Conservation (phyloP, 2,113 vertebrate species). For the Eublepharis macularius region DNA sequence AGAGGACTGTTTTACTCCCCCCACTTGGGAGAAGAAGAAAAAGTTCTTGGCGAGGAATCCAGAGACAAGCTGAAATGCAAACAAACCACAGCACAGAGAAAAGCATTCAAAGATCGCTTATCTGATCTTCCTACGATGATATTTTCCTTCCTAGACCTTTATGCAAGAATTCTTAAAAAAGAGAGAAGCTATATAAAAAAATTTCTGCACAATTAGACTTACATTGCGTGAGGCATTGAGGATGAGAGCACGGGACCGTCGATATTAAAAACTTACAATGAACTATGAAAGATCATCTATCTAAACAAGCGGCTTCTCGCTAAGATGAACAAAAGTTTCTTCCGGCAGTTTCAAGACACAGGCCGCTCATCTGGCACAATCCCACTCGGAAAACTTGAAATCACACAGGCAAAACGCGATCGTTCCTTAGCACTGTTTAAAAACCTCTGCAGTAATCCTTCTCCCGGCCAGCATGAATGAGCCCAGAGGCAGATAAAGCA, state of each 20-base stretch:
- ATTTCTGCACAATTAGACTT: rapidly evolving
- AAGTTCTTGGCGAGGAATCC: background rate
- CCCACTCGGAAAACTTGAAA: background rate
- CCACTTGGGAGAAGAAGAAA: background rate
- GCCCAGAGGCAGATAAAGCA: background rate
- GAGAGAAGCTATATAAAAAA: rapidly evolving
- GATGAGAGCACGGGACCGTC: background rate
- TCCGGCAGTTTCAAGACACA: background rate
- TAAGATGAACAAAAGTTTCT: background rate
- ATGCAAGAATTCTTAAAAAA: background rate
- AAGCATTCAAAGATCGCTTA: background rate
- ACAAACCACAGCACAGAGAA: background rate
- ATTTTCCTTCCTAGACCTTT: background rate
- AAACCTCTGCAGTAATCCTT: background rate
- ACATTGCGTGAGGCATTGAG: background rate
- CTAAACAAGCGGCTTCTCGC: background rate
- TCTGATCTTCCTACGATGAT: background rate
- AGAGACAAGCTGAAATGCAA: background rate
- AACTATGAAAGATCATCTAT: background rate
- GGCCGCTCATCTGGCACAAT: background rate
- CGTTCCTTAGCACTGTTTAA: background rate
- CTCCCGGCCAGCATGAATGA: background rate
- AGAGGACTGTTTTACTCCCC: no score
- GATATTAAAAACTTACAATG: background rate
- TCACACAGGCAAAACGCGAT: rapidly evolving